phyloP scores from a whole-genome alignment of 2,113 vertebrate genomes.

The Coregonus clupeaformis region DNA sequence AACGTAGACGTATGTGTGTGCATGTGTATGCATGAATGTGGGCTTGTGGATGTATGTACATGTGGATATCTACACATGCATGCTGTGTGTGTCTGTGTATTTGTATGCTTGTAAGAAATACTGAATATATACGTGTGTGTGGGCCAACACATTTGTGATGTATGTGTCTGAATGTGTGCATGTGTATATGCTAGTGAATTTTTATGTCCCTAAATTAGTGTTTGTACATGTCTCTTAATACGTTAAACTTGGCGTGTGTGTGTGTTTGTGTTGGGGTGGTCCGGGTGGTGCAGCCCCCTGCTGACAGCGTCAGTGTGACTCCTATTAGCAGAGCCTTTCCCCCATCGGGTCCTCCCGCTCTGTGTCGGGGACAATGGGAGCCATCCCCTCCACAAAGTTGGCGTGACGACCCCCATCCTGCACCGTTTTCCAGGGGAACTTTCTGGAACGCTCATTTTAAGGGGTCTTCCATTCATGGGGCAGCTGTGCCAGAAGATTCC shows the following conservation, averaged over 20 bases:
- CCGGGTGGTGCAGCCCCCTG: slow-evolving; percentile 29
- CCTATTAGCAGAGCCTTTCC: slow-evolving; percentile 67
- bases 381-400: slow-evolving; percentile 62
- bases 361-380: slow-evolving; percentile 66
- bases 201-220: neutral
- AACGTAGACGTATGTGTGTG: slow-evolving; percentile 11
- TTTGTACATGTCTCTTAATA: neutral
- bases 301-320: slow-evolving; percentile 74
- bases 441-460: slow-evolving; percentile 50
- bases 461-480: slow-evolving; percentile 72
- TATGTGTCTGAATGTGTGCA: slow-evolving; percentile 5
- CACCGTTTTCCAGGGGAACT: slow-evolving; percentile 37
- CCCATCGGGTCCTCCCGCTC: slow-evolving; percentile 56
- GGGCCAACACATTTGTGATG: slow-evolving; percentile 24
- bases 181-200: neutral
- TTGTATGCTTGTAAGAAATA: neutral
- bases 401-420: slow-evolving; percentile 71
- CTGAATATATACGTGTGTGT: slow-evolving; percentile 13
- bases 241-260: neutral
- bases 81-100: slow-evolving; percentile 11
- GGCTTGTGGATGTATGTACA: neutral
- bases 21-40: slow-evolving; percentile 14
- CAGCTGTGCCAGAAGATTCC: slow-evolving; percentile 57
- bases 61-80: neutral
- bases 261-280: neutral